phyloP scores from a whole-genome alignment of 2,797 vertebrate genomes.

The Melanotaenia maccullochi region DNA sequence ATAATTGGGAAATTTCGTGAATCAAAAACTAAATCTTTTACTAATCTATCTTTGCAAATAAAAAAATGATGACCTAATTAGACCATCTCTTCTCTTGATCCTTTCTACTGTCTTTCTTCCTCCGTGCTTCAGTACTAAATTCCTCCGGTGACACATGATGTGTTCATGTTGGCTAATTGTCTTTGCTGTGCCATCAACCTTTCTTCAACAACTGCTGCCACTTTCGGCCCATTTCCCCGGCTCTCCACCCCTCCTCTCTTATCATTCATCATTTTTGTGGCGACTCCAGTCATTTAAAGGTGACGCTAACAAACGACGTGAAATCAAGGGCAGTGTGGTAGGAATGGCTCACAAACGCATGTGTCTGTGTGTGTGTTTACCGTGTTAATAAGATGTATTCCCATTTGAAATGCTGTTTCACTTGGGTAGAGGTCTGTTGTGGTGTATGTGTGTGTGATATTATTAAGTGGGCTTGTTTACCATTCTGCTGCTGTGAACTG shows the following conservation, averaged over 20 bases:
- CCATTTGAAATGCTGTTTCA: conserved; percentile 34
- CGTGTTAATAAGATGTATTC: conserved; percentile 48
- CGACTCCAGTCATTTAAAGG: conserved; percentile 24
- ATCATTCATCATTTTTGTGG: background rate
- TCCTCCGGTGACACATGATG: conserved; percentile 49
- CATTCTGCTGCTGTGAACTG: conserved; percentile 55
- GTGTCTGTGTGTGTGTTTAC: conserved; percentile 10
- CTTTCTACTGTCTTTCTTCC: background rate
- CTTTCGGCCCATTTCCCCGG: background rate
- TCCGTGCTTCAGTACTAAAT: background rate
- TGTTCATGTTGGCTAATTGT: conserved; percentile 63
- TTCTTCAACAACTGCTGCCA: conserved; percentile 51
- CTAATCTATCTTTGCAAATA: background rate
- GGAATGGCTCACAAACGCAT: background rate
- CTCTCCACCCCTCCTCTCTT: too few relatives aligned
- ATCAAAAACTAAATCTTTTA: background rate
- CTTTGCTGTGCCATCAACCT: conserved; percentile 47
- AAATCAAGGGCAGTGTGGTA: conserved; percentile 14
- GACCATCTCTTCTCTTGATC: too few relatives aligned
- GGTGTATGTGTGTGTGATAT: conserved; percentile 18
- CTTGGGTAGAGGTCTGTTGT: conserved; percentile 7
- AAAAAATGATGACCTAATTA: background rate
- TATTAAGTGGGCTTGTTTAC: conserved; percentile 62
- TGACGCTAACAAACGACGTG: conserved; percentile 10
- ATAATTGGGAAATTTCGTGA: background rate